These are phyloP conservation scores for Erythrolamprus reginae DNA, from an alignment of 2,113 vertebrate genomes.

Conservation along the genomic window DNA sequence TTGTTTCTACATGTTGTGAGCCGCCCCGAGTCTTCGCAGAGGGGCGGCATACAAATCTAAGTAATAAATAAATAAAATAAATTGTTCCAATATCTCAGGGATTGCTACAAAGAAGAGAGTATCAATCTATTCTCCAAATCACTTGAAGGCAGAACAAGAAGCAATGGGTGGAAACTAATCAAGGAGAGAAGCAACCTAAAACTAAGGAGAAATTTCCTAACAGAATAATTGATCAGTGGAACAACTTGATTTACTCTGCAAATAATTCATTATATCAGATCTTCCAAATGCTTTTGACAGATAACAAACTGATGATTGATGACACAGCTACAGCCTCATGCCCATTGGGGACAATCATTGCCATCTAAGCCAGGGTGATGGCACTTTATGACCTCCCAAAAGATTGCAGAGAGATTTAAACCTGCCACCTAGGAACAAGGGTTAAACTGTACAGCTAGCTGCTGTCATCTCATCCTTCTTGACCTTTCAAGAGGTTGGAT, in stretches of 20 bases:
- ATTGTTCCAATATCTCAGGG: no score
- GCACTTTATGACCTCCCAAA: slow-evolving; percentile 67
- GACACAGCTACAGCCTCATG: slow-evolving; percentile 52
- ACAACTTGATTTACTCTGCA: neutral
- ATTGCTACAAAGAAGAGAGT: no score
- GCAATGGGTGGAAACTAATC: no score
- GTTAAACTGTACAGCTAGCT: slow-evolving; percentile 66
- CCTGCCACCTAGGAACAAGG: slow-evolving; percentile 67
- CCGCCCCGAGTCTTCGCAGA: no score
- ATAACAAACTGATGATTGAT: slow-evolving; percentile 62
- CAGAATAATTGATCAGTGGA: no score
- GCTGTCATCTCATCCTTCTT: slow-evolving; percentile 69
- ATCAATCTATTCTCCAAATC: no score
- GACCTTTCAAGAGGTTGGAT: slow-evolving; percentile 63
- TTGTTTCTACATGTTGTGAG: no score
- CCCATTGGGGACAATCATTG: slow-evolving; percentile 47
- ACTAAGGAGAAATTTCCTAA: no score
- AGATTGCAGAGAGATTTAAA: slow-evolving; percentile 57
- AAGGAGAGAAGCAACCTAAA: no score
- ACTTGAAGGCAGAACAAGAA: no score
- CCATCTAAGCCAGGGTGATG: slow-evolving; percentile 53
- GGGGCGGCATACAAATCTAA: no score
- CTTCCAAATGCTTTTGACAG: slow-evolving; percentile 36
- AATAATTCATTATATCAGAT: slow-evolving; percentile 52
- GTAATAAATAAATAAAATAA: no score